Conservation (phyloP, 2,888 invertebrate genomes). For the Chelonus formosanus region DNA sequence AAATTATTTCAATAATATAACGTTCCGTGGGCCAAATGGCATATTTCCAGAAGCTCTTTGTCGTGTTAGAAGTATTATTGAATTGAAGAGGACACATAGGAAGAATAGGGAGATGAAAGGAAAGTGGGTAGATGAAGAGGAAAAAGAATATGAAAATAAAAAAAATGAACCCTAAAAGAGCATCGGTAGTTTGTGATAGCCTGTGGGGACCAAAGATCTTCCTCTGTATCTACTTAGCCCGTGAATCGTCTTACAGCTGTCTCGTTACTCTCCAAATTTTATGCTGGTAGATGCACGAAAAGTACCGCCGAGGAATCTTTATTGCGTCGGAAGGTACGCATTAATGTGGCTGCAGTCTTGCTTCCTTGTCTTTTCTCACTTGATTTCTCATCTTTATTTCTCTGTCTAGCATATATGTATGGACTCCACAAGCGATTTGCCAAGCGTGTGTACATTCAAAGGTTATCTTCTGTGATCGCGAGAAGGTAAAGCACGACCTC, state of each 20-base stretch:
- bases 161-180: neutral
- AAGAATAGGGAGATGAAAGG: conserved; percentile 11
- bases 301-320: conserved; percentile 32
- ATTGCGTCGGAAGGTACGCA: conserved; percentile 32
- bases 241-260: conserved; percentile 51
- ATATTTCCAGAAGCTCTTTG: conserved; percentile 12
- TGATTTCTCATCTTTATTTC: conserved; percentile 2
- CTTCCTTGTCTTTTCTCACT: neutral
- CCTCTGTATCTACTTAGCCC: conserved; percentile 5
- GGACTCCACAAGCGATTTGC: conserved; percentile 25
- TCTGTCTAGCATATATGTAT: conserved; percentile 7
- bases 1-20: conserved; percentile 19
- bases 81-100: neutral
- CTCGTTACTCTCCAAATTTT: conserved; percentile 59
- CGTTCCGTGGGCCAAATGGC: neutral
- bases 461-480: conserved; percentile 32
- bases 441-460: conserved; percentile 12
- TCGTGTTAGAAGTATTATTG: conserved; percentile 18
- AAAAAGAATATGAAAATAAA: neutral
- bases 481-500: conserved; percentile 31
- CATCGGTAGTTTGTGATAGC: too few relatives aligned
- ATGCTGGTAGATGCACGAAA: conserved; percentile 39
- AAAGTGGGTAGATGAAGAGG: conserved; percentile 17
- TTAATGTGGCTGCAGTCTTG: conserved; percentile 26
- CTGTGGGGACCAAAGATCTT: neutral